A percentile compares a stretch with the other conserved stretches of the same genome.
Conservation (phyloP, 2,888 invertebrate genomes). For the Scaeva pyrastri region DNA sequence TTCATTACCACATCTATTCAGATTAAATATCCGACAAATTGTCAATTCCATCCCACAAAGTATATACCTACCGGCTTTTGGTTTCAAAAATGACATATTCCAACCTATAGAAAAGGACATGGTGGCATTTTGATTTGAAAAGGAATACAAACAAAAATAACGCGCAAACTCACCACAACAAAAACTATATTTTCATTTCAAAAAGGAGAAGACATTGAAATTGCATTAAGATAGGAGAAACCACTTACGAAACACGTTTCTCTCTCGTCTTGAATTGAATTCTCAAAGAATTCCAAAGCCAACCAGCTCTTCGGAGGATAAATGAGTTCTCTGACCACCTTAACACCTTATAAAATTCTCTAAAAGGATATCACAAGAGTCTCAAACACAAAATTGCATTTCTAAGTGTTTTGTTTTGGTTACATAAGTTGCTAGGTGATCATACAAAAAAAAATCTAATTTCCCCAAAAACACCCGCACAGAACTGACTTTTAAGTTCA, state of each 20-base stretch:
- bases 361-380: too few species aligned
- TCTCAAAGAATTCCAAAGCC: background rate
- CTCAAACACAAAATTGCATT: background rate
- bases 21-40: background rate
- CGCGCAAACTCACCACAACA: conserved; percentile 35
- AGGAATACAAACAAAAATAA: background rate
- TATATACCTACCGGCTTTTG: conserved; percentile 12
- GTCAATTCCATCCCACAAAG: background rate
- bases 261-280: background rate
- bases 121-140: background rate
- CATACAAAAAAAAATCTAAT: background rate
- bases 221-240: conserved; percentile 10
- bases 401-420: conserved; percentile 13
- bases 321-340: background rate
- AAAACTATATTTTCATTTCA: background rate
- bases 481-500: background rate
- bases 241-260: background rate
- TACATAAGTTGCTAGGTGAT: conserved; percentile 24
- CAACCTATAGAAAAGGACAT: background rate
- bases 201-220: background rate
- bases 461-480: background rate
- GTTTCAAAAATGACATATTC: background rate
- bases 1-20: background rate
- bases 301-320: background rate
- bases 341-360: background rate